Percentiles rank a stretch among this genome's conserved stretches.
These are phyloP conservation scores for Iphiclides podalirius DNA, from an alignment of 2,888 invertebrate genomes.

Conservation along the genomic window DNA sequence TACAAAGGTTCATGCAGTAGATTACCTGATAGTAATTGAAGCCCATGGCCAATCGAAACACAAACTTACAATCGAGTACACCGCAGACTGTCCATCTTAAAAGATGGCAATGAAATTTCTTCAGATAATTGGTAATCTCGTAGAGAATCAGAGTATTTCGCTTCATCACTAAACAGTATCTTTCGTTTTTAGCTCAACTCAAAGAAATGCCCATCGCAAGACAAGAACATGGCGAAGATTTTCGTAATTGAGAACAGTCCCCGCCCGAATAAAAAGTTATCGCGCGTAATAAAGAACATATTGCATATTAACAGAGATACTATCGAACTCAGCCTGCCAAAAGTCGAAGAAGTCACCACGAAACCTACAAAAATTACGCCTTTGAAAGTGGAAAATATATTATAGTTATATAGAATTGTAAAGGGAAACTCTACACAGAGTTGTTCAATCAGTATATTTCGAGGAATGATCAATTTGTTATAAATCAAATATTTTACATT, in stretches of 20 bases:
- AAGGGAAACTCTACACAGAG: neutral
- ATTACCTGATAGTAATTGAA: too few relatives aligned
- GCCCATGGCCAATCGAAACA: too few relatives aligned
- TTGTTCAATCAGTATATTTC: constrained; percentile 15
- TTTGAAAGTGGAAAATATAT: constrained; percentile 47
- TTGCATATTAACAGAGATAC: constrained; percentile 64
- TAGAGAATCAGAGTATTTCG: too few relatives aligned
- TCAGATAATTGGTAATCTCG: too few relatives aligned
- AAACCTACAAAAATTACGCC: constrained; percentile 70
- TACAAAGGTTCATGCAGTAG: too few relatives aligned
- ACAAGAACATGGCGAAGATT: constrained; percentile 61
- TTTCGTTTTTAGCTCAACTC: constrained; percentile 27
- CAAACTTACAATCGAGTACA: too few relatives aligned
- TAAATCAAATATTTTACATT: neutral
- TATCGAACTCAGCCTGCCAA: constrained; percentile 54
- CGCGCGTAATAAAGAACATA: constrained; percentile 55
- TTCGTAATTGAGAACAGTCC: constrained; percentile 63
- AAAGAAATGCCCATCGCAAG: constrained; percentile 37
- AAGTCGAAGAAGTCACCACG: constrained; percentile 56
- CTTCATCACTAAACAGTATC: too few relatives aligned
- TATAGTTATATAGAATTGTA: neutral
- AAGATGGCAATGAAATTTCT: too few relatives aligned
- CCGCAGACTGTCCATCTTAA: too few relatives aligned
- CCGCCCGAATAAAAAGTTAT: constrained; percentile 52
- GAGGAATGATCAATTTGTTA: constrained; percentile 20